A percentile compares a stretch with the other conserved stretches of the same genome.
Evolutionary conservation across 2,797 vertebrate genomes (phyloP).

Genomic region (Hafferia zeledoni): DNA sequence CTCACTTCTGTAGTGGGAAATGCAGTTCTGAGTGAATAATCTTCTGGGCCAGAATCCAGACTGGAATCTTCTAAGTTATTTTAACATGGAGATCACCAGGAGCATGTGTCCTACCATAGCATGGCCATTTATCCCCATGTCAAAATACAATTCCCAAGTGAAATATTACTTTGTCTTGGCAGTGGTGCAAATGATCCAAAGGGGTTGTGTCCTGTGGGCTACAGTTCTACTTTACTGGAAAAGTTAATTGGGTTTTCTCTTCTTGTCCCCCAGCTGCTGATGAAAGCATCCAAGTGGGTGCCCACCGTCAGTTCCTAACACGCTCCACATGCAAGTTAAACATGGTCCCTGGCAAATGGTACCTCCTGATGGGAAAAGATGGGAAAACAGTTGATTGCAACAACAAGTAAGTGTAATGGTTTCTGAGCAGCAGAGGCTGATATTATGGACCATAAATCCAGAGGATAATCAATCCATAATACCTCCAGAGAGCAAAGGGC

Average conservation of each 20-base stretch:
- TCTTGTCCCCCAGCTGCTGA: constrained; percentile 51
- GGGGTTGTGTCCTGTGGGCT: neutral
- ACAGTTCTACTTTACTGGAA: neutral
- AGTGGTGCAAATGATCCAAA: neutral
- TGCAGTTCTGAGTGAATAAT: neutral
- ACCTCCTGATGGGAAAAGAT: constrained; percentile 76
- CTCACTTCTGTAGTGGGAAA: neutral
- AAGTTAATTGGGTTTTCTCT: neutral
- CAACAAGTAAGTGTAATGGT: constrained; percentile 53
- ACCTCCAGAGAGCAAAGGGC: neutral
- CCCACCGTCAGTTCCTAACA: constrained; percentile 49
- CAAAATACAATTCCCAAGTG: neutral
- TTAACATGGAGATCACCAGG: neutral
- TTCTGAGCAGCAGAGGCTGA: neutral
- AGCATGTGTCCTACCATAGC: neutral
- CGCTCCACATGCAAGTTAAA: constrained; percentile 45
- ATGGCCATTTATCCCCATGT: neutral
- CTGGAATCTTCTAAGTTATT: neutral
- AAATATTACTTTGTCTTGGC: neutral
- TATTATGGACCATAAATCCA: rapidly evolving
- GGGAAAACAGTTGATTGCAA: constrained; percentile 24
- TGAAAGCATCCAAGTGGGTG: neutral
- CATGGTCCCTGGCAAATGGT: constrained; percentile 31
- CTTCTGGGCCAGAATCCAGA: neutral
- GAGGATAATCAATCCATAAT: neutral